Percentiles rank a stretch among this genome's conserved stretches.
These are phyloP conservation scores for Cinclus cinclus DNA, from an alignment of 2,113 vertebrate genomes.

Conservation along the genomic window DNA sequence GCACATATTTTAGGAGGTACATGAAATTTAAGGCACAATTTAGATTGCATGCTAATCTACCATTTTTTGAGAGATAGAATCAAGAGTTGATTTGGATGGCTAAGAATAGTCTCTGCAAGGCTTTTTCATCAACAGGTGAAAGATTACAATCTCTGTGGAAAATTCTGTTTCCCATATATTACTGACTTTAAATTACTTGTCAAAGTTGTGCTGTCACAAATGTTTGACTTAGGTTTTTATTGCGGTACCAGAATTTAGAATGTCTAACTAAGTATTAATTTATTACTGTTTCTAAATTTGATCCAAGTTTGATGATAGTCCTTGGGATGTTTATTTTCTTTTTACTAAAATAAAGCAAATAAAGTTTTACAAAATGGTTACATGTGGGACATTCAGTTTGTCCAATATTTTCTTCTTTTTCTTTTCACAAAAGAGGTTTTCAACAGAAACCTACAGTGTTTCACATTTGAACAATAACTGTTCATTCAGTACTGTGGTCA, in stretches of 20 bases:
- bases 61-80: neutral
- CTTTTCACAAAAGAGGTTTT: neutral
- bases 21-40: neutral
- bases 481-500: neutral
- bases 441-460: neutral
- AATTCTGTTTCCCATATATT: neutral
- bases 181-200: neutral
- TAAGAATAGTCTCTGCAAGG: neutral
- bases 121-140: neutral
- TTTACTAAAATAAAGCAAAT: neutral
- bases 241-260: neutral
- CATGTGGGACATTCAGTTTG: neutral
- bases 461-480: neutral
- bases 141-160: neutral
- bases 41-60: neutral
- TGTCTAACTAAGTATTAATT: neutral
- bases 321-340: neutral
- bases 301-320: neutral
- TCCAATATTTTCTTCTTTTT: neutral
- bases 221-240: neutral
- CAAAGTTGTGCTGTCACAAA: neutral
- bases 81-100: neutral
- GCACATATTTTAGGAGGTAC: neutral
- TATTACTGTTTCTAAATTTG: neutral
- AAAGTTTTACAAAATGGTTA: neutral